Conservation (phyloP, 2,888 invertebrate genomes). For the Ectropis crepuscularia region DNA sequence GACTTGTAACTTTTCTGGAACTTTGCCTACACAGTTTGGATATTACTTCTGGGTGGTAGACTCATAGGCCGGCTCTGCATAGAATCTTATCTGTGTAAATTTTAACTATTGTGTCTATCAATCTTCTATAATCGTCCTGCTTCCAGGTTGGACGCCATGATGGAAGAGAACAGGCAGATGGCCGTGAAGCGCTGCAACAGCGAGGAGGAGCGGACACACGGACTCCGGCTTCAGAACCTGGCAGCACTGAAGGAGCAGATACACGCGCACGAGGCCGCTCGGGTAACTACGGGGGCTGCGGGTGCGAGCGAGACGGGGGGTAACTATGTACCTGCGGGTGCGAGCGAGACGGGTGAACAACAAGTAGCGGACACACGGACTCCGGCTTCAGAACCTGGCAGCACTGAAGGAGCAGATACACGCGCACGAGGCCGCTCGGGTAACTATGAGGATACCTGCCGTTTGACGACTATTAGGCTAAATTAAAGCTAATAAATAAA, state of each 20-base stretch:
- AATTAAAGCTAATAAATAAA: too few relatives aligned
- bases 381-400: conserved; percentile 74
- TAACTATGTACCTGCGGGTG: too few relatives aligned
- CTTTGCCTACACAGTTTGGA: too few relatives aligned
- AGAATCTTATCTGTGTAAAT: too few relatives aligned
- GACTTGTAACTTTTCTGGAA: too few relatives aligned
- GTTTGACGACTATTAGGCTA: too few relatives aligned
- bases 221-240: conserved; percentile 74
- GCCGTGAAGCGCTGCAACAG: conserved; percentile 83
- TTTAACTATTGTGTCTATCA: too few relatives aligned
- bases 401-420: conserved; percentile 79
- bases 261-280: conserved; percentile 71
- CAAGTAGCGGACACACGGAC: conserved; percentile 68
- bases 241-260: conserved; percentile 80
- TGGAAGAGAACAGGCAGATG: conserved; percentile 87
- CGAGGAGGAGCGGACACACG: conserved; percentile 71
- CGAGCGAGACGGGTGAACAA: too few relatives aligned
- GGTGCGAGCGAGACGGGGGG: too few relatives aligned
- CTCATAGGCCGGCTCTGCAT: too few relatives aligned
- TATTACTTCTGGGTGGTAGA: too few relatives aligned
- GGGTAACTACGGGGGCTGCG: too few relatives aligned
- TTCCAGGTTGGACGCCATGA: conserved; percentile 86
- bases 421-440: conserved; percentile 75
- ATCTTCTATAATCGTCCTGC: background rate
- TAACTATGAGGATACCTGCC: conserved; percentile 28